Evolutionary conservation across 2,113 vertebrate species (phyloP).

Genomic region (Mustela lutreola): DNA sequence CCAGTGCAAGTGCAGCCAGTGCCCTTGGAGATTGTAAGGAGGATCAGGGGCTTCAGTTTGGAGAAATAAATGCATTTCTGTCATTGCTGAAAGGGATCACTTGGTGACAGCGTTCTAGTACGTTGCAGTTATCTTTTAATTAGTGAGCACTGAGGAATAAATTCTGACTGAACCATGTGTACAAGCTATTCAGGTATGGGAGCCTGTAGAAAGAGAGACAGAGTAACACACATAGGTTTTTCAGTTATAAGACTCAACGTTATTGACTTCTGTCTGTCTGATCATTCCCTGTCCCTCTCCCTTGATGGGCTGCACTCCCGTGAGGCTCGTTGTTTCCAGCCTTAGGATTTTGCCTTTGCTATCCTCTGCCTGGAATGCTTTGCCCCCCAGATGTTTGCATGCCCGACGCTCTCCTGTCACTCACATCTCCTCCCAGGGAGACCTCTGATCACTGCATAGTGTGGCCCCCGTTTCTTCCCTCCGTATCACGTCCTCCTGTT

Average conservation of each 20-base stretch:
- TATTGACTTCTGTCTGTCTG: not conserved
- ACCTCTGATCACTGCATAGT: not conserved
- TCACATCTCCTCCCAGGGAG: not conserved
- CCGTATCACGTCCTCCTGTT: not conserved
- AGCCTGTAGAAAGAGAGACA: not conserved
- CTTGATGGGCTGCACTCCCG: not conserved
- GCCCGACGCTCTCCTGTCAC: not conserved
- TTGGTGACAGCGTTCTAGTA: not conserved
- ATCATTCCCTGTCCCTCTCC: not conserved
- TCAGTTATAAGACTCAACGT: accelerated
- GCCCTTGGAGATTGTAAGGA: not conserved
- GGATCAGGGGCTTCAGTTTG: slow-evolving; percentile 67
- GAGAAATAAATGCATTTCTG: slow-evolving; percentile 49
- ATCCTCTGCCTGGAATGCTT: not conserved
- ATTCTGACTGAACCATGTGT: not conserved
- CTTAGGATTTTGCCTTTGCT: not conserved
- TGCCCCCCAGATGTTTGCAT: not conserved
- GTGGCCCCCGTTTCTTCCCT: not conserved
- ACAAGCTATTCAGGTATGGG: not conserved
- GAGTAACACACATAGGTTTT: not conserved
- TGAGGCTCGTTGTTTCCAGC: not conserved
- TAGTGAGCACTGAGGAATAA: slow-evolving; percentile 43
- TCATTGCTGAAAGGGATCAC: not conserved
- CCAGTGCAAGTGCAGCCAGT: not conserved
- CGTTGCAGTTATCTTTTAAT: not conserved